Conservation (phyloP, 2,113 vertebrate species). For the Tragelaphus scriptus region DNA sequence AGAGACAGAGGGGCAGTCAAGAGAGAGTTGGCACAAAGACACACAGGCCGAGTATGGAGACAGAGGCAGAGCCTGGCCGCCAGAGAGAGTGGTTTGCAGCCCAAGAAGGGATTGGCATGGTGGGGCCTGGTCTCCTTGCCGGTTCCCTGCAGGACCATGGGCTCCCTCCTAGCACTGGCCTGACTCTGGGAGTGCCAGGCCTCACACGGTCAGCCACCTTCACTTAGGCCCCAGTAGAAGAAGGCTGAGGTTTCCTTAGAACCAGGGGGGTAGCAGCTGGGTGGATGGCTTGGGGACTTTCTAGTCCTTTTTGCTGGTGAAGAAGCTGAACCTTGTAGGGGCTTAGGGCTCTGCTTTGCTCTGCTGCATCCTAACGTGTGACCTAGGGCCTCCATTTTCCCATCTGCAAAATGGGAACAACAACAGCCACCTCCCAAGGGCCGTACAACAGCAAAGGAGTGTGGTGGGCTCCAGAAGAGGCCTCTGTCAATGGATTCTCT, state of each 20-base stretch:
- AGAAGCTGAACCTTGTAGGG: not conserved
- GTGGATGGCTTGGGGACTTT: not conserved
- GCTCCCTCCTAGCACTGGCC: not conserved
- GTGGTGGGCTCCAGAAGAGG: fast-evolving
- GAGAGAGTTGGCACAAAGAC: constrained; percentile 21
- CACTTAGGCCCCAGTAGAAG: not conserved
- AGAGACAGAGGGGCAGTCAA: constrained; percentile 2
- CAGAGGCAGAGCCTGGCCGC: not conserved
- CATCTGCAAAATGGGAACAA: not conserved
- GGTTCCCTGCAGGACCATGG: not conserved
- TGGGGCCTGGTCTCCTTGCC: not conserved
- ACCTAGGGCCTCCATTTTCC: not conserved
- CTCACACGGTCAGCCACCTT: not conserved
- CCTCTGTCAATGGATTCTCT: fast-evolving
- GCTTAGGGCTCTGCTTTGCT: not conserved
- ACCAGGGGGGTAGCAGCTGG: not conserved
- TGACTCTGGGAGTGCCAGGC: not conserved
- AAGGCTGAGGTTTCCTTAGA: not conserved
- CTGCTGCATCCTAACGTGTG: not conserved
- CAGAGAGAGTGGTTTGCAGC: not conserved
- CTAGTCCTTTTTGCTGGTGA: not conserved
- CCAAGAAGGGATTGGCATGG: not conserved
- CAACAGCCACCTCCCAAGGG: fast-evolving
- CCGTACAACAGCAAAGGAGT: not conserved
- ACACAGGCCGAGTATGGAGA: not conserved